Conservation (phyloP, 2,797 vertebrate genomes). For the Galago senegalensis region DNA sequence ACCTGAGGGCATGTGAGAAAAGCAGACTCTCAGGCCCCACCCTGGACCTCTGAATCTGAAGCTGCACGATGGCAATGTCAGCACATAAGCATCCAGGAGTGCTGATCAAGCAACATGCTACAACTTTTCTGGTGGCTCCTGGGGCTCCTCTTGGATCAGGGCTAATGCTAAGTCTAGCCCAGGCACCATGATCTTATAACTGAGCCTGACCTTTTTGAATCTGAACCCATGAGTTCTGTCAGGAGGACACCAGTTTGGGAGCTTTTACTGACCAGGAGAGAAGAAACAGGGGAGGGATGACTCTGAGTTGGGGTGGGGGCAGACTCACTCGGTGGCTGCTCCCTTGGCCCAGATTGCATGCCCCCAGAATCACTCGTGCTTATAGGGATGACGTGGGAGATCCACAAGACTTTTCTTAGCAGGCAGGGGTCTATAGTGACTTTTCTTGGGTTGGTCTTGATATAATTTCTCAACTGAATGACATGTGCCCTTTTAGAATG, state of each 20-base stretch:
- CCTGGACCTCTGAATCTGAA: not conserved
- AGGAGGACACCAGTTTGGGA: not conserved
- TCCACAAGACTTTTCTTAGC: not conserved
- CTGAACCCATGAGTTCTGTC: too few relatives aligned
- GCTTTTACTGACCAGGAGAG: not conserved
- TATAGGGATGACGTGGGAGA: not conserved
- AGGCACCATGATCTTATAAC: not conserved
- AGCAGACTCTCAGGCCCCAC: accelerated
- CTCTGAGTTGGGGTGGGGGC: too few relatives aligned
- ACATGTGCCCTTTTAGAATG: not conserved
- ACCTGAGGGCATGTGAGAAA: not conserved
- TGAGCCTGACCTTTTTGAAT: not conserved
- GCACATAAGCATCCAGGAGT: not conserved
- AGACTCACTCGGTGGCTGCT: not conserved
- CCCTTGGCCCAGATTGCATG: accelerated
- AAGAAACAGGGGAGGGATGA: not conserved
- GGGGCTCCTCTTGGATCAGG: not conserved
- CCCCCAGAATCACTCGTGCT: not conserved
- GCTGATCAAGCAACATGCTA: not conserved
- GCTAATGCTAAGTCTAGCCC: not conserved
- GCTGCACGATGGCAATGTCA: too few relatives aligned
- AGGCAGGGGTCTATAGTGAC: too few relatives aligned
- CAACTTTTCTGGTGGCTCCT: not conserved
- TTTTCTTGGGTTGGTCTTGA: not conserved
- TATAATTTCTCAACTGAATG: not conserved